These are phyloP conservation scores for Protonibea diacanthus DNA, from an alignment of 2,797 vertebrate species.

Conservation along the genomic window DNA sequence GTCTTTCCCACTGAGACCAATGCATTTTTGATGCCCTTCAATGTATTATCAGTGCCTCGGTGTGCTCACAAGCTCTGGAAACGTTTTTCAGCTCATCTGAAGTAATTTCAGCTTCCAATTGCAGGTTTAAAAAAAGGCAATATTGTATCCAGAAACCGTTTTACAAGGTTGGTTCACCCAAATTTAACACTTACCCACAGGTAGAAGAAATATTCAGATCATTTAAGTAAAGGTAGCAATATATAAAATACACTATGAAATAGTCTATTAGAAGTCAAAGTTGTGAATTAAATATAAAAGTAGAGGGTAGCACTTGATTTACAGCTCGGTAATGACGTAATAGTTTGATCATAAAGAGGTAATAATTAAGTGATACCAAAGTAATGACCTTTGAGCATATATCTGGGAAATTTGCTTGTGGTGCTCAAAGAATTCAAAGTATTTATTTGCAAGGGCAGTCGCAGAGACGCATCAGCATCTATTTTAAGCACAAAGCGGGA, in stretches of 20 bases:
- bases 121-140: conserved; percentile 46
- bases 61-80: conserved; percentile 32
- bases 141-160: conserved; percentile 35
- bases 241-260: background rate
- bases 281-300: no score
- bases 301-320: no score
- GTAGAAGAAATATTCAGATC: background rate
- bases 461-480: background rate
- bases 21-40: conserved; percentile 68
- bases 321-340: no score
- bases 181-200: background rate
- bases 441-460: background rate
- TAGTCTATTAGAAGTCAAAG: no score
- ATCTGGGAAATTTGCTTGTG: background rate
- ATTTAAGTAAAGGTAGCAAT: conserved; percentile 3
- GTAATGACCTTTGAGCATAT: no score
- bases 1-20: conserved; percentile 64
- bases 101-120: conserved; percentile 50
- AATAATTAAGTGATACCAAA: no score
- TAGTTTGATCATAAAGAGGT: no score
- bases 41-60: conserved; percentile 60
- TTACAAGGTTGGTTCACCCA: conserved; percentile 11
- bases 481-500: no score
- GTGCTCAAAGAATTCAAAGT: background rate
- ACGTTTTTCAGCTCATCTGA: conserved; percentile 51